Conservation (phyloP, 2,888 invertebrate species). For the Euzophera pinguis region DNA sequence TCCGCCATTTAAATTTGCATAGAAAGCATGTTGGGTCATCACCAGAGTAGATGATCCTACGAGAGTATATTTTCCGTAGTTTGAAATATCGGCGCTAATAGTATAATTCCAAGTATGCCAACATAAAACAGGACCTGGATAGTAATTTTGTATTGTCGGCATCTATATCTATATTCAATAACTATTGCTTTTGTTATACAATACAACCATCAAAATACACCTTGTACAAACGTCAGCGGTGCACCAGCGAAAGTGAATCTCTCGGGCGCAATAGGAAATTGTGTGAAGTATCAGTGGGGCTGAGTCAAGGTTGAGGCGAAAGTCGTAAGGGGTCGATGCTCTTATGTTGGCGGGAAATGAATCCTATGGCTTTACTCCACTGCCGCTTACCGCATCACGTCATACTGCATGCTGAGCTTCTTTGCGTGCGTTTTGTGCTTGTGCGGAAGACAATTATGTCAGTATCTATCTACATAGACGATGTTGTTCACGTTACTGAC, state of each 20-base stretch:
- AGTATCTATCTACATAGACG: background rate
- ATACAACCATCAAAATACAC: background rate
- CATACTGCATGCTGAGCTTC: constrained; percentile 2
- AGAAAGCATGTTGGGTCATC: background rate
- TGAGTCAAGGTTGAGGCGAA: constrained; percentile 74
- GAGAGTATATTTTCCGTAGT: too few species aligned
- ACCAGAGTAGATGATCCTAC: too few species aligned
- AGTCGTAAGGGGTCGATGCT: constrained; percentile 60
- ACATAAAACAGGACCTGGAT: too few species aligned
- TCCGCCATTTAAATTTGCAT: background rate
- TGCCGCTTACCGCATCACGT: constrained; percentile 25
- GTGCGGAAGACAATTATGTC: constrained; percentile 13
- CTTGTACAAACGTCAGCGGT: constrained; percentile 3
- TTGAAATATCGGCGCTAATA: too few species aligned
- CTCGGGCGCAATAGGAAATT: constrained; percentile 61
- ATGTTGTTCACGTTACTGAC: constrained; percentile 16
- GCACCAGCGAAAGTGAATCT: constrained; percentile 68
- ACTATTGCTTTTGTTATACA: too few species aligned
- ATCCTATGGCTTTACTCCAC: constrained; percentile 28
- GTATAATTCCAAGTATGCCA: too few species aligned
- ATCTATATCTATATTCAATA: too few species aligned
- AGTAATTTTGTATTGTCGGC: too few species aligned
- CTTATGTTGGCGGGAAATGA: constrained; percentile 38
- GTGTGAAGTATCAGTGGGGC: constrained; percentile 44
- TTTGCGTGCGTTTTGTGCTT: constrained; percentile 13